phyloP scores from a whole-genome alignment of 2,797 vertebrate species.

The Pseudotriccus pelzelni region DNA sequence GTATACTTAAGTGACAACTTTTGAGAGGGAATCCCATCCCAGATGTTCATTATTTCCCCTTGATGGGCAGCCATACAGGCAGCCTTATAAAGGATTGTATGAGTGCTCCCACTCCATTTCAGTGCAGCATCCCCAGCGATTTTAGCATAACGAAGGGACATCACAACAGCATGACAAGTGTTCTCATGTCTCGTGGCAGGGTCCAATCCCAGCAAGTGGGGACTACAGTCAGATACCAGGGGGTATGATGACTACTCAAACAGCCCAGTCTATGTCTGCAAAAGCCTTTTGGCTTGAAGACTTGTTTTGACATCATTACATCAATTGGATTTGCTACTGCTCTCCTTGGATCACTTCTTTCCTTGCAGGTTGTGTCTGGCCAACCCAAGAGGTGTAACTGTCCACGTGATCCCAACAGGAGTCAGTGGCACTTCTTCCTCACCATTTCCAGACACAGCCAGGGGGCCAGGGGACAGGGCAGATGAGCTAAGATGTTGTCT shows the following conservation, averaged over 20 bases:
- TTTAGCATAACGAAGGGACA: background rate
- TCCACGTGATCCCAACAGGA: background rate
- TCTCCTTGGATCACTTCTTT: background rate
- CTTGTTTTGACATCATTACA: background rate
- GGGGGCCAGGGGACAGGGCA: background rate
- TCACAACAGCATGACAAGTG: background rate
- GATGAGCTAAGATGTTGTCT: background rate
- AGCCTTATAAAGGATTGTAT: background rate
- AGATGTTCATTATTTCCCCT: background rate
- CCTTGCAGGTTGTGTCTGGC: background rate
- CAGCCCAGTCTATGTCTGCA: background rate
- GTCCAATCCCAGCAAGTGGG: background rate
- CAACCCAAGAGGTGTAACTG: background rate
- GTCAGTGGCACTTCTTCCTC: background rate
- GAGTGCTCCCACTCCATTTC: background rate
- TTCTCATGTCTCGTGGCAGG: rapidly evolving
- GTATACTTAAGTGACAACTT: background rate
- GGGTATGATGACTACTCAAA: background rate
- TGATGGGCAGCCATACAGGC: background rate
- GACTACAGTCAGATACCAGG: background rate
- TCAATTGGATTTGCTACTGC: background rate
- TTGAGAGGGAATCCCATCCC: background rate
- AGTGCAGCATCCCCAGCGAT: rapidly evolving
- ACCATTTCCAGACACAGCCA: background rate
- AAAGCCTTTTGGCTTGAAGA: background rate